Base-by-base conservation (phyloP, 1,140 invertebrate genomes). In the Camponotus floridanus region DNA sequence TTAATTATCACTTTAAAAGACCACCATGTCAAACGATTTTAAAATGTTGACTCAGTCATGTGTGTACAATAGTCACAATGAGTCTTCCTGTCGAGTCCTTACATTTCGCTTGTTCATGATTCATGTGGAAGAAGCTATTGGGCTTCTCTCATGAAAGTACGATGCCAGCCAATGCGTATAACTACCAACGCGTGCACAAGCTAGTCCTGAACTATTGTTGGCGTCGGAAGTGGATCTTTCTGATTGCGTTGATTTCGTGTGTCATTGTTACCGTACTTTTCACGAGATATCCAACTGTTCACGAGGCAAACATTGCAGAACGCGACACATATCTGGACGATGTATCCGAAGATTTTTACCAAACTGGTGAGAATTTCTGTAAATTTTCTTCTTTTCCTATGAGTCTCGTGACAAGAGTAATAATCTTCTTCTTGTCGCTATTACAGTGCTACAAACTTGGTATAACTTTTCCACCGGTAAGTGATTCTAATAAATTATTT, bases 401-500 rank as follows among this genome's bases (percentile, higher is more conserved):
- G 26, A 33, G 18, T 9, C 31, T 64, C 6, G 7, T 36, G n/a
- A 11, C 5, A 59, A 7, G 18, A 26, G 0, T 26, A 76, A 64
- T 33, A 62, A 65, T 11, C 1, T 62, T 39, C 7, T 31, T 13
- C 45, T 80, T 64, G n/a, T 48, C 42, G 45, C 4, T 86, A 61
- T 88, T 88, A n/a, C 79, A 90, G 88, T 87, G 39, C 31, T 64
- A 45, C 36, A 26, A 2, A 84, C 31, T 11, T 90, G 88, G 88
- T 90, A 90, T 64, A 90, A 90, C 26, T 68, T 87, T 48, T 84
- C 78, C 8, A 18, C n/a, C 18, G 85, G 88, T 89, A 21, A 90
- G 88, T 89, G 48, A 13, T 48, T 73, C 1, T 13, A 18, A 51
- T 51, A 51, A 61, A 65, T 65, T 21, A 11, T 26, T 83, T 36